phyloP scores from a whole-genome alignment of 1,140 invertebrate species.

The Diorhabda carinulata region DNA sequence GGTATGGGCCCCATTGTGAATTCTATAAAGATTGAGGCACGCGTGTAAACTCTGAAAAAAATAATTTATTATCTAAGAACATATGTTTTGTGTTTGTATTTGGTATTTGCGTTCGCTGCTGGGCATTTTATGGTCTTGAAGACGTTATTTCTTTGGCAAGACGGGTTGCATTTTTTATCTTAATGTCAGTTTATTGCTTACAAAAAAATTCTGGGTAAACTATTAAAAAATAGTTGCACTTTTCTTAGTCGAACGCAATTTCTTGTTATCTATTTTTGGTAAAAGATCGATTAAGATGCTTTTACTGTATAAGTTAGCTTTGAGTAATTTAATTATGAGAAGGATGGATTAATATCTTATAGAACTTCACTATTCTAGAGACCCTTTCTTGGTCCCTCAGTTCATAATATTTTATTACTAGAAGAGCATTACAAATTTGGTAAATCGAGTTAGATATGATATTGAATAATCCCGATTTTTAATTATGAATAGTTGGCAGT shows the following conservation, averaged over 20 bases:
- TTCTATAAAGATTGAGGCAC: conserved; percentile 16
- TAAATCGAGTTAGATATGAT: too few species aligned
- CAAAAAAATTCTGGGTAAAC: conserved; percentile 1
- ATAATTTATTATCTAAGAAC: conserved; percentile 12
- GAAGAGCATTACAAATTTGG: too few species aligned
- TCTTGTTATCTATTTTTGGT: neutral
- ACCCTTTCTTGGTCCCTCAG: too few species aligned
- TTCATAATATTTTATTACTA: too few species aligned
- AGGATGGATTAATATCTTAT: too few species aligned
- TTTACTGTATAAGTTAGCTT: too few species aligned
- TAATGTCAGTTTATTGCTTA: neutral
- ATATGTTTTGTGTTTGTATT: conserved; percentile 16
- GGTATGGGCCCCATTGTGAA: conserved; percentile 13
- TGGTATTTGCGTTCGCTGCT: conserved; percentile 7
- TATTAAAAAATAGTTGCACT: neutral
- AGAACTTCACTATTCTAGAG: too few species aligned
- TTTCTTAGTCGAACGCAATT: neutral
- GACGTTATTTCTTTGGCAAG: neutral
- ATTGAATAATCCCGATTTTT: too few species aligned
- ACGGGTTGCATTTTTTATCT: neutral
- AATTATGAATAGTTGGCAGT: too few species aligned
- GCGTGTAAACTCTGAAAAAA: conserved; percentile 11
- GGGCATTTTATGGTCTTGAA: neutral
- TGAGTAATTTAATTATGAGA: too few species aligned
- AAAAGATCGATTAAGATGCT: too few species aligned